Percentiles rank a stretch among this genome's conserved stretches.
phyloP scores from a whole-genome alignment of 2,113 vertebrate genomes.

The Opisthocomus hoazin region DNA sequence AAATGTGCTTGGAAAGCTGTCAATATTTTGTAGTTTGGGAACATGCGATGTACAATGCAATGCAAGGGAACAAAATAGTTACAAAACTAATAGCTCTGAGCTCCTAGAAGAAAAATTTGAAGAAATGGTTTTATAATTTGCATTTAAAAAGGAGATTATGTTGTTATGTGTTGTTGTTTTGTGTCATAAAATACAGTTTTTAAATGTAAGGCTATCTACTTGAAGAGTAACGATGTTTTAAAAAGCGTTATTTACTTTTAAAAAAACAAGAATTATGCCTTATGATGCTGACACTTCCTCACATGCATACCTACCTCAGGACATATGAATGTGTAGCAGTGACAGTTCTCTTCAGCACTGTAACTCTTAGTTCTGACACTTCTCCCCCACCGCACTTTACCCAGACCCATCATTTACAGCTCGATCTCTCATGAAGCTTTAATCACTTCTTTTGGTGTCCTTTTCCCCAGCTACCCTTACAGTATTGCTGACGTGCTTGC shows the following conservation, averaged over 20 bases:
- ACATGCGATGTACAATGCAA: background rate
- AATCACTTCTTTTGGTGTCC: background rate
- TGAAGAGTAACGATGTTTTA: background rate
- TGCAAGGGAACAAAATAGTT: background rate
- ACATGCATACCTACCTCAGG: background rate
- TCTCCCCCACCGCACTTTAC: background rate
- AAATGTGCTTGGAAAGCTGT: background rate
- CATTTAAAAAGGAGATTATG: background rate
- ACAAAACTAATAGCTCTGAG: background rate
- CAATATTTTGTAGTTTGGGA: background rate
- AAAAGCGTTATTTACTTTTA: background rate
- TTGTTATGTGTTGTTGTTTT: background rate
- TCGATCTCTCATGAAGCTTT: background rate
- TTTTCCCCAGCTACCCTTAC: background rate
- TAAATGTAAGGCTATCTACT: background rate
- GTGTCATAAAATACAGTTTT: background rate
- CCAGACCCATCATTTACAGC: background rate
- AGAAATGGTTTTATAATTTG: background rate
- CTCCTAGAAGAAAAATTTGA: background rate
- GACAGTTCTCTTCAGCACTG: background rate
- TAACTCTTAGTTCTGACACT: background rate
- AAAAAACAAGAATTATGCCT: background rate
- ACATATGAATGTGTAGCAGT: rapidly evolving
- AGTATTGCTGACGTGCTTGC: background rate
- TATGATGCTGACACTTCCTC: background rate